Conservation (phyloP, 1,140 invertebrate genomes). For the Chlorops oryzae region DNA sequence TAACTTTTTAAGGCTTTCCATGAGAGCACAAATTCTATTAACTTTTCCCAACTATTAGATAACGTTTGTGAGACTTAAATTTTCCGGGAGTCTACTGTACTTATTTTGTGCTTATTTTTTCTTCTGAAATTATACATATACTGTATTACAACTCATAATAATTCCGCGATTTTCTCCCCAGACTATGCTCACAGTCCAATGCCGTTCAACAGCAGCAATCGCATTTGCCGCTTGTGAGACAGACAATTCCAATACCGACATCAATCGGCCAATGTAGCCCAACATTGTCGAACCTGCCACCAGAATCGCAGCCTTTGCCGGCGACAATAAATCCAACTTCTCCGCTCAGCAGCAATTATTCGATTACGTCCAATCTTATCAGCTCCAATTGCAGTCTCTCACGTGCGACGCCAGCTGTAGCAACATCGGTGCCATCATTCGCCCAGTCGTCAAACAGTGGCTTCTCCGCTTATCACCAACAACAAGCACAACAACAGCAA, state of each 20-base stretch:
- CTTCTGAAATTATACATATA: no score
- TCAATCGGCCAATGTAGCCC: slow-evolving; percentile 25
- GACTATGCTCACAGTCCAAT: slow-evolving; percentile 24
- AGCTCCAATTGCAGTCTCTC: slow-evolving; percentile 12
- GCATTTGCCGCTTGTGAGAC: no score
- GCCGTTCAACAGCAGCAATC: slow-evolving; percentile 24
- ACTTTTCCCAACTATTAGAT: no score
- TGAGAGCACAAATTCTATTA: no score
- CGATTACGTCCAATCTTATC: slow-evolving; percentile 8
- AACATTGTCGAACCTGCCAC: slow-evolving; percentile 32
- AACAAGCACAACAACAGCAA: slow-evolving; percentile 9
- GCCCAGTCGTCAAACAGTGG: slow-evolving; percentile 36
- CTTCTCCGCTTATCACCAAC: slow-evolving; percentile 45
- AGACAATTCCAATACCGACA: slow-evolving; percentile 2
- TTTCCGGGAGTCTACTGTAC: no score
- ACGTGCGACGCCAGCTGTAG: neutral
- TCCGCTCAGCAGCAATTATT: slow-evolving; percentile 29
- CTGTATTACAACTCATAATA: no score
- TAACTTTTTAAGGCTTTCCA: no score
- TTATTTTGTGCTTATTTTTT: no score
- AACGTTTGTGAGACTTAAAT: no score
- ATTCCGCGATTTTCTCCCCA: slow-evolving; percentile 9
- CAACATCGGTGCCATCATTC: slow-evolving; percentile 23
- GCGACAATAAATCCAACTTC: slow-evolving; percentile 38
- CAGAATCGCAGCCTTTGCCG: slow-evolving; percentile 40